A percentile compares a stretch with the other conserved stretches of the same genome.
Conservation (phyloP, 2,797 vertebrate genomes). For the Silurus aristotelis region DNA sequence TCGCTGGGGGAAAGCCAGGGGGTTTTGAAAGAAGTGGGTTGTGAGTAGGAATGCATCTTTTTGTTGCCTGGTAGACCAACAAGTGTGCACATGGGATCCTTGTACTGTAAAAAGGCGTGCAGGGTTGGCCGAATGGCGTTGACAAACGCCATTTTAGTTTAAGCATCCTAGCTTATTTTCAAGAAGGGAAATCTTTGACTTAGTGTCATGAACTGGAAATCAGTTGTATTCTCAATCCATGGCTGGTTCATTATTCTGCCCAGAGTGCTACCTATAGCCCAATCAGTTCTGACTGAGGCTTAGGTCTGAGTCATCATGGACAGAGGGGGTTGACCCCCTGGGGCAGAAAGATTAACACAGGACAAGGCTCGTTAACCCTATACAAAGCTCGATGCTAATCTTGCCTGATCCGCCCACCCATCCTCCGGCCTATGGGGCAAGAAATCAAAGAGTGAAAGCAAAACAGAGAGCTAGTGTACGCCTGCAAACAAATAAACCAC, state of each 20-base stretch:
- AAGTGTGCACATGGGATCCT: conserved; percentile 34
- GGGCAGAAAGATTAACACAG: conserved; percentile 74
- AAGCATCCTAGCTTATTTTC: not conserved
- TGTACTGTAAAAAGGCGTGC: not conserved
- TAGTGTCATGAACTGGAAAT: not conserved
- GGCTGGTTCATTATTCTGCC: not conserved
- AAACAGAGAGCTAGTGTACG: conserved; percentile 30
- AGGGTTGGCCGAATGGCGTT: not conserved
- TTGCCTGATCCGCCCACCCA: conserved; percentile 64
- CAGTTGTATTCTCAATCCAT: not conserved
- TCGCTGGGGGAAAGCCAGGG: conserved; percentile 18
- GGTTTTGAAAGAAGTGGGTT: conserved; percentile 35
- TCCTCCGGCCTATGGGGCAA: conserved; percentile 54
- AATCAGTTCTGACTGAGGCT: not conserved
- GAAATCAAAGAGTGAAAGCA: conserved; percentile 34
- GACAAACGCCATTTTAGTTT: not conserved
- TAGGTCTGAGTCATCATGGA: conserved; percentile 39
- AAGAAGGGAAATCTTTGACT: not conserved
- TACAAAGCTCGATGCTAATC: conserved; percentile 79
- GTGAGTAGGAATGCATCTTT: conserved; percentile 47
- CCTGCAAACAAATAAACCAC: conserved; percentile 60
- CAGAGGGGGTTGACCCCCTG: conserved; percentile 55
- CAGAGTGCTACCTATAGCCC: not conserved
- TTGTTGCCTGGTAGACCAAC: conserved; percentile 52
- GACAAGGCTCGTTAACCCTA: conserved; percentile 77